These are phyloP conservation scores for Peromyscus attwateri DNA, from an alignment of 2,797 vertebrate species.

Conservation along the genomic window DNA sequence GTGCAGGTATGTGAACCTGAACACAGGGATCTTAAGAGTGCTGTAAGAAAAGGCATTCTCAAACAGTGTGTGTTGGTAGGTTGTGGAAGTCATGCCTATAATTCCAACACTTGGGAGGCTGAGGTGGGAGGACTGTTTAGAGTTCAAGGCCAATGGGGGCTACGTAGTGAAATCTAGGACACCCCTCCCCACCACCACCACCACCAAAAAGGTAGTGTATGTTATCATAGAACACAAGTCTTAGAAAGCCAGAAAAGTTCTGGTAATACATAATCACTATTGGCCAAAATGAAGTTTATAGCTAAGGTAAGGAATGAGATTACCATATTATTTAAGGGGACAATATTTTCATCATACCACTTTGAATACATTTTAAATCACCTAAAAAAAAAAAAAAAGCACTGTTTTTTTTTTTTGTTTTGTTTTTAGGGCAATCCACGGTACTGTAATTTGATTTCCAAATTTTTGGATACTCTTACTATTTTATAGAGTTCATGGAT, in stretches of 20 bases:
- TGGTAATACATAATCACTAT: conserved; percentile 55
- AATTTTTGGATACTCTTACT: conserved; percentile 75
- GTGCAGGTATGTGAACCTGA: conserved; percentile 69
- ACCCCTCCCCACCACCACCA: not conserved
- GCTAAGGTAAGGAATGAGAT: conserved; percentile 43
- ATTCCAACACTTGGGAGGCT: not conserved
- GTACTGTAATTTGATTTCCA: conserved; percentile 60
- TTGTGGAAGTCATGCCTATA: not conserved
- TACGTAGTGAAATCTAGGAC: not conserved
- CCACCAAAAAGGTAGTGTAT: conserved; percentile 49
- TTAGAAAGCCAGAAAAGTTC: conserved; percentile 72
- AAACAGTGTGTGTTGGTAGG: not conserved
- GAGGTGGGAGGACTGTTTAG: not conserved
- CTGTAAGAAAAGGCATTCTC: conserved; percentile 51
- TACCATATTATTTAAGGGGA: conserved; percentile 48
- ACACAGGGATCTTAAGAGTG: conserved; percentile 54
- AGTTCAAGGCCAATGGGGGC: not conserved
- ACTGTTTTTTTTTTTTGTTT: conserved; percentile 63
- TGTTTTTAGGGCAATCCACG: conserved; percentile 78
- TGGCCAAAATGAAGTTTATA: conserved; percentile 57
- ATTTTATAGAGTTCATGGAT: conserved; percentile 58
- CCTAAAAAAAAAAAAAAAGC: not conserved
- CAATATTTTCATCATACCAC: not conserved
- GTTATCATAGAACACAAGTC: conserved; percentile 81
- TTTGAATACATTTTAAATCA: conserved; percentile 43